Evolutionary conservation across 53 echinoderm and acorn worm species (phyloP), one percentile per base, ranked within the genome.

Genomic region (Hippasteria phrygiana): DNA sequence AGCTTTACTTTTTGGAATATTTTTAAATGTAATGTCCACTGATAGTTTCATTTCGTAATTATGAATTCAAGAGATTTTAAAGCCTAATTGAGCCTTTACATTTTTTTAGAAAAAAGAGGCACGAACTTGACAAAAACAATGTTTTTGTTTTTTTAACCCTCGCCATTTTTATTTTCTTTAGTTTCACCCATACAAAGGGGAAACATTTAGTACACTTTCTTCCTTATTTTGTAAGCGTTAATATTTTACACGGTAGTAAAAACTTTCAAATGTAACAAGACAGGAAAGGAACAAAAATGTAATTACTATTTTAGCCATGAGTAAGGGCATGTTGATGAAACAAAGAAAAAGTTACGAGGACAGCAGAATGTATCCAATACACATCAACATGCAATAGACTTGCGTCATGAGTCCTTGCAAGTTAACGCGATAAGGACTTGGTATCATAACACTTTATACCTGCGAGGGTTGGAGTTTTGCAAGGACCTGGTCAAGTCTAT

Each of bases 221-320:
- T 53, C 14, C 55, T 53, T 79, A 16, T 24, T 38, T 53, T 36
- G 38, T 62, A 11, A 79, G 55, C 55, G 37, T 37, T 22, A 16
- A 11, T 67, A 16, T 67, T 79, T 62, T 79, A 79, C 79, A 79
- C 33, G 22, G 78, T 55, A 78, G 79, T 59, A 79, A 79, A 79
- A 79, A 79, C 29, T 18, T 79, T 40, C 54, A 24, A 26, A 40
- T 55, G 11, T 62, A 79, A 79, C 38, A 42, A 79, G 56, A 79
- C 24, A 47, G 55, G 7, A 79, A 53, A 56, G 37, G 22, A 79
- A 59, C 39, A 37, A 34, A n/a, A 79, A 59, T 34, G 69, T 16
- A 67, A 67, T 34, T 67, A 33, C 1, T 22, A 41, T 56, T 41
- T 55, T 51, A 51, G 43, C 43, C 48, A 22, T 32, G 59, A 76